Evolutionary conservation across 2,888 invertebrate genomes (phyloP).

Genomic region (Caenorhabditis japonica): DNA sequence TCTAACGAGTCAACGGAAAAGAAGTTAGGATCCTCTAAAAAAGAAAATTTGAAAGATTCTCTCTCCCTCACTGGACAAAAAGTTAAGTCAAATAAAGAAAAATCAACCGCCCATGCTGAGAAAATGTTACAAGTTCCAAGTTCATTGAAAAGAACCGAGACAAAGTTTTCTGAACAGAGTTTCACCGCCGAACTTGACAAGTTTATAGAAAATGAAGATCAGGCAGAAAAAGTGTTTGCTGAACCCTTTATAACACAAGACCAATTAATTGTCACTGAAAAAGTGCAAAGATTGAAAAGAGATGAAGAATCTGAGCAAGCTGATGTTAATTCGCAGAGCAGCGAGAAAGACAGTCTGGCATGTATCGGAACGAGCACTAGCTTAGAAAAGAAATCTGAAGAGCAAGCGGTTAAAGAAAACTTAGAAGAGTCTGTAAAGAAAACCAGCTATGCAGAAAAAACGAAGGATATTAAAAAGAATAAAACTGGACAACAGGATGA

Average conservation of each 20-base stretch:
- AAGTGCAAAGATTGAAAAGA: conserved; percentile 5
- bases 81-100: conserved; percentile 15
- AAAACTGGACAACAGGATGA: conserved; percentile 8
- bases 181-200: conserved; percentile 42
- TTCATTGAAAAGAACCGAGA: conserved; percentile 25
- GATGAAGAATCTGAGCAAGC: conserved; percentile 1
- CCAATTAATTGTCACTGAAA: conserved; percentile 6
- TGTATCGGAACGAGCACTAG: conserved; percentile 3
- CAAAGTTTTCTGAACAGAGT: conserved; percentile 46
- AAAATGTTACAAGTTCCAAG: conserved; percentile 16
- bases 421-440: background rate
- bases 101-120: conserved; percentile 13
- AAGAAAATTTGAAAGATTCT: conserved; percentile 7
- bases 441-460: conserved; percentile 26
- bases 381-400: conserved; percentile 13
- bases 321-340: background rate
- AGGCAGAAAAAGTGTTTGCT: conserved; percentile 34
- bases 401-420: background rate
- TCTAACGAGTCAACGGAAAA: conserved; percentile 6
- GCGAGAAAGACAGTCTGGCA: conserved; percentile 19
- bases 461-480: conserved; percentile 19
- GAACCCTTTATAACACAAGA: conserved; percentile 19
- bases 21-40: background rate
- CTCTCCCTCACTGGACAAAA: conserved; percentile 21
- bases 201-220: conserved; percentile 35